Evolutionary conservation across 2,113 vertebrate species (phyloP), one percentile per base, ranked within the genome.

Genomic region (Cyanoramphus novaezelandiae): DNA sequence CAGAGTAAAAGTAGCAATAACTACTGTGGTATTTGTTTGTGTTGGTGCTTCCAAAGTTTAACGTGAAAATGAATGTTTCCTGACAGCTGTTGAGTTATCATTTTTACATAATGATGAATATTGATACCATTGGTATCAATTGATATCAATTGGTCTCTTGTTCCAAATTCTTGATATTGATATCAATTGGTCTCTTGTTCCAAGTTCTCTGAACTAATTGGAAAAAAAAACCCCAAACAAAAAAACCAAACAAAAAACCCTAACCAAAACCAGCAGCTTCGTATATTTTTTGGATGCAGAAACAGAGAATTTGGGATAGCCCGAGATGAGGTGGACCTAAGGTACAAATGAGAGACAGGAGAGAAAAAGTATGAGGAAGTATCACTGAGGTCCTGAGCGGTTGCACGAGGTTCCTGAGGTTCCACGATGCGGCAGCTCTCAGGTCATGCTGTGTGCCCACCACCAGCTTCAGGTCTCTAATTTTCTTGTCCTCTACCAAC

Each of bases 31-130:
- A 46, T 86, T 72, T 8, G 21, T 70, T 94, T 93, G 47, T 90
- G 65, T 65, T 8, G 2, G 10, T 2, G 0, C 71, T 63, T 63
- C 18, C 55, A 74, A 59, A 55, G 49, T 82, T 88, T 81, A 71
- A 43, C 88, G 84, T 82, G 79, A 55, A 90, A 88, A 71, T 29
- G 13, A 78, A 25, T 70, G 33, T 86, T 94, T 85, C 13, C 79
- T 15, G 16, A 60, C 70, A 5, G 5, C 43, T 14, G 11, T 24
- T 65, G 43, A 52, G 67, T 88, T 93, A 50, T 0, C 0, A 12
- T 79, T 88, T 76, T 72, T 76, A 41, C 8, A 12, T 47, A 81
- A 46, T 68, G 35, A 46, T 53, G 35, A 64, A 50, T 90, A 78
- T 41, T 74, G 84, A 47, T 67, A 39, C 25, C 2, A 0, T 68